phyloP scores from a whole-genome alignment of 1,140 invertebrate species.

The Saccostrea glomerata region DNA sequence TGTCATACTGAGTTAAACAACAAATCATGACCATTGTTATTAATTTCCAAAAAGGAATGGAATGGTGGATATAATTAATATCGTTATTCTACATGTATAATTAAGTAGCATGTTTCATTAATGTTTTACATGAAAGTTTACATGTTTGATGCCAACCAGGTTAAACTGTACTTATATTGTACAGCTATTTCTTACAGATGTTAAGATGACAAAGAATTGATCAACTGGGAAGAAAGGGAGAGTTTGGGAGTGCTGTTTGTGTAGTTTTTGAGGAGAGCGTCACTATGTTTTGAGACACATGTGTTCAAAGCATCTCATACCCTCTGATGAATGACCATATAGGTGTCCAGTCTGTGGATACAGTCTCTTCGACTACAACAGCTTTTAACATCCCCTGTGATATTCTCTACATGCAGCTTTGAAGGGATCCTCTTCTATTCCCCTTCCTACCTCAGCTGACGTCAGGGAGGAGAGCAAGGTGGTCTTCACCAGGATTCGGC shows the following conservation, averaged over 20 bases:
- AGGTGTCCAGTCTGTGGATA: neutral
- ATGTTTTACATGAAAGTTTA: no score
- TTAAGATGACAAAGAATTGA: neutral
- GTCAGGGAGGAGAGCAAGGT: neutral
- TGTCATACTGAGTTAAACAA: no score
- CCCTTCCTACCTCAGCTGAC: neutral
- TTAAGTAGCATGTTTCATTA: no score
- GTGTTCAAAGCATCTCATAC: neutral
- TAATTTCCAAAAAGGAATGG: no score
- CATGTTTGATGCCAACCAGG: no score
- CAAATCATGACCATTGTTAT: no score
- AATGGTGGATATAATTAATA: no score
- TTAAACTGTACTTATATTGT: neutral
- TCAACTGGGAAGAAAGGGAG: neutral
- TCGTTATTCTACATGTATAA: no score
- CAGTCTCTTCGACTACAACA: neutral
- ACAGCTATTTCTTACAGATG: neutral
- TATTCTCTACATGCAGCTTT: neutral
- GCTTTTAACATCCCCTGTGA: neutral
- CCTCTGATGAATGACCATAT: constrained; percentile 12
- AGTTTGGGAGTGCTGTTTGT: neutral
- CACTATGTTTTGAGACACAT: constrained; percentile 7
- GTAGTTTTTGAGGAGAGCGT: neutral
- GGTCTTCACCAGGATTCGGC: no score
- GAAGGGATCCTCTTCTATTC: neutral